These are phyloP conservation scores for Amiota mariae DNA, from an alignment of 2,888 invertebrate genomes.

Conservation along the genomic window DNA sequence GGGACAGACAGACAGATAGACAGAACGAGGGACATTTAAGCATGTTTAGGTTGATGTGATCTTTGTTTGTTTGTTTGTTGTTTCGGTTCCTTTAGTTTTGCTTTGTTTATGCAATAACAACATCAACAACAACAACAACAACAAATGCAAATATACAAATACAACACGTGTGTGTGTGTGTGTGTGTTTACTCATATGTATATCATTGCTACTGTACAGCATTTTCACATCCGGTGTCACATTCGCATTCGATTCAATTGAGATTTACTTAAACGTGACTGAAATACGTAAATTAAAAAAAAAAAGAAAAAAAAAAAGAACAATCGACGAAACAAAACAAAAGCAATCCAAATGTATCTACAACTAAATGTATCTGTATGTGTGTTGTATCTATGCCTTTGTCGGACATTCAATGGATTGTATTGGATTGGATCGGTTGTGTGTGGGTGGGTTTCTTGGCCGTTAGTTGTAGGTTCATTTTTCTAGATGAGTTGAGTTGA, in stretches of 20 bases:
- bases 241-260: slow-evolving; percentile 70
- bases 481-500: too few relatives aligned
- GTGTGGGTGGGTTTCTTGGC: too few relatives aligned
- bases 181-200: slow-evolving; percentile 1
- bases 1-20: too few relatives aligned
- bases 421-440: too few relatives aligned
- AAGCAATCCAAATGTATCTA: slow-evolving; percentile 3
- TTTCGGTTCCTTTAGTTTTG: slow-evolving; percentile 54
- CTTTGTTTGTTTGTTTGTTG: slow-evolving; percentile 59
- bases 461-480: too few relatives aligned
- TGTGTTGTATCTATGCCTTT: slow-evolving; percentile 19
- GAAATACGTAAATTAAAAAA: slow-evolving; percentile 67
- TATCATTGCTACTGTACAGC: slow-evolving; percentile 62
- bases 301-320: neutral
- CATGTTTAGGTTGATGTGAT: slow-evolving; percentile 63
- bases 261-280: slow-evolving; percentile 69
- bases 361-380: neutral
- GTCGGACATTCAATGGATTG: too few relatives aligned
- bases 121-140: slow-evolving; percentile 39
- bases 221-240: slow-evolving; percentile 69
- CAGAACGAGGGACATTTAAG: slow-evolving; percentile 50
- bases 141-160: slow-evolving; percentile 15
- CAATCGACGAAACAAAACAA: neutral
- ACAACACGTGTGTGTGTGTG: neutral
- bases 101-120: slow-evolving; percentile 32